Evolutionary conservation across 1,140 invertebrate genomes (phyloP).

Genomic region (Drosophila fuyamai): DNA sequence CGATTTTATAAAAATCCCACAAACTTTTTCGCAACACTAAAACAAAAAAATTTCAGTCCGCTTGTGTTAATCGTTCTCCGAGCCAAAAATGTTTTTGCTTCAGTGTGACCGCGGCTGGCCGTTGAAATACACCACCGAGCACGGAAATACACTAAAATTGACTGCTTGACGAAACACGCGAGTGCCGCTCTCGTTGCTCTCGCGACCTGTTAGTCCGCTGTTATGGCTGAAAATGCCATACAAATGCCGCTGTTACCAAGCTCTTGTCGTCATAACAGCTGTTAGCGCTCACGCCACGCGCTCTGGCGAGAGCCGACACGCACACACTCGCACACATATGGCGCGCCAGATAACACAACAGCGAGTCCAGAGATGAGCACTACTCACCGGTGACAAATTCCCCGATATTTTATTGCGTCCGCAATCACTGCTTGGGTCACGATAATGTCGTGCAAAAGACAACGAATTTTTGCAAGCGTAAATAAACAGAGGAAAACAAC

Average conservation of each 20-base stretch:
- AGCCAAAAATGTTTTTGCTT: conserved; percentile 25
- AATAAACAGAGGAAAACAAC: too few relatives aligned
- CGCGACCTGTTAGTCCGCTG: conserved; percentile 4
- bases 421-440: background rate
- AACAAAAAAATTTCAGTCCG: conserved; percentile 83
- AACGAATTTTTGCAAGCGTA: background rate
- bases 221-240: conserved; percentile 6
- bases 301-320: conserved; percentile 30
- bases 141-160: conserved; percentile 11
- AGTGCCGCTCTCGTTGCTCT: conserved; percentile 5
- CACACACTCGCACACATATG: conserved; percentile 36
- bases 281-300: conserved; percentile 32
- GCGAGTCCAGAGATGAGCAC: conserved; percentile 40
- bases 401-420: conserved; percentile 5
- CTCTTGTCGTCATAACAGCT: conserved; percentile 2
- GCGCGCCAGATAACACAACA: conserved; percentile 41
- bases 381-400: conserved; percentile 8
- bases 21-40: conserved; percentile 84
- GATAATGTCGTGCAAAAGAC: background rate
- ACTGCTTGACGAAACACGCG: background rate
- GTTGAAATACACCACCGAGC: conserved; percentile 10
- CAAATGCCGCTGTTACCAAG: conserved; percentile 12
- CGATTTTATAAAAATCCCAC: conserved; percentile 75
- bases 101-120: conserved; percentile 16
- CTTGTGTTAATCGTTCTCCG: conserved; percentile 67